Conservation (phyloP, 2,113 vertebrate genomes). For the Sminthopsis crassicaudata region DNA sequence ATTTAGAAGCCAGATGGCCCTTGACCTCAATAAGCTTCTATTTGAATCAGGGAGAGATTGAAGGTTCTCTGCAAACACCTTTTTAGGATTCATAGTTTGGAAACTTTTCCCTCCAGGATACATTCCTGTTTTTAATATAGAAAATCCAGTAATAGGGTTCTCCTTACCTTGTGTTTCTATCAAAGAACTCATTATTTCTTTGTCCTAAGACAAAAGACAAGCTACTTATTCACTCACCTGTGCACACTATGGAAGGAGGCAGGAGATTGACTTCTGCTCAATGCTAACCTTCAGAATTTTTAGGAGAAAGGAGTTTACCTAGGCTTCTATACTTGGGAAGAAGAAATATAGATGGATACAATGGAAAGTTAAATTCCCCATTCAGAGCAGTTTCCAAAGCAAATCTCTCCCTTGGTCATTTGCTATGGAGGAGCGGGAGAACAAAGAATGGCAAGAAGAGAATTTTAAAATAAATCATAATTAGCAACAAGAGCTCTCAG, state of each 20-base stretch:
- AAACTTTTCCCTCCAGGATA: background rate
- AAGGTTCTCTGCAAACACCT: background rate
- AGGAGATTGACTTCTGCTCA: background rate
- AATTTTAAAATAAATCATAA: slow-evolving; percentile 77
- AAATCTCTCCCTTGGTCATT: slow-evolving; percentile 41
- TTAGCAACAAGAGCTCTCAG: slow-evolving; percentile 61
- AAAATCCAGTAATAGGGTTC: background rate
- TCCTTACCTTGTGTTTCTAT: background rate
- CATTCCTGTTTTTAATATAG: background rate
- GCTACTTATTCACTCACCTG: background rate
- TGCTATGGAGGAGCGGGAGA: slow-evolving; percentile 63
- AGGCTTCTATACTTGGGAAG: slow-evolving; percentile 9
- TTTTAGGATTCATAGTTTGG: background rate
- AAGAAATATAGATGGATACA: background rate
- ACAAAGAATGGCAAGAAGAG: slow-evolving; percentile 65
- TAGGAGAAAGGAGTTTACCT: background rate
- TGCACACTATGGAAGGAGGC: too few relatives aligned
- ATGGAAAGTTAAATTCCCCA: slow-evolving; percentile 51
- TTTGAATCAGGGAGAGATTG: background rate
- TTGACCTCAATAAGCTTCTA: background rate
- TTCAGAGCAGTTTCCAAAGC: slow-evolving; percentile 38
- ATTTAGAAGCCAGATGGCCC: background rate
- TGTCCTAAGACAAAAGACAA: background rate
- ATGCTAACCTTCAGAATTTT: background rate
- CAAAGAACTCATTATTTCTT: background rate